Percentiles rank a stretch among this genome's conserved stretches.
Evolutionary conservation across 2,797 vertebrate genomes (phyloP).

Genomic region (Steatocranus sp.): DNA sequence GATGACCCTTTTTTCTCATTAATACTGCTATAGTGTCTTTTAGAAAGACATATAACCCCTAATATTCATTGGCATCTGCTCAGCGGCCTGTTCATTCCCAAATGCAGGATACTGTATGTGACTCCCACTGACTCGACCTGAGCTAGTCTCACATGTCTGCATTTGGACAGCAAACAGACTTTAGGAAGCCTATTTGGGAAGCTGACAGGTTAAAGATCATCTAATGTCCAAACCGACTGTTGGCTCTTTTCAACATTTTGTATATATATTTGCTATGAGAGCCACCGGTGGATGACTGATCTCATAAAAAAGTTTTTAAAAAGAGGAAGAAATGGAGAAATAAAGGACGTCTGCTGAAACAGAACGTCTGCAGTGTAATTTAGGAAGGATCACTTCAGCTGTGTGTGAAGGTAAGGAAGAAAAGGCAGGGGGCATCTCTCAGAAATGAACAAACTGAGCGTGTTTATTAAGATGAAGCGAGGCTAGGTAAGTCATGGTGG

Average conservation of each 20-base stretch:
- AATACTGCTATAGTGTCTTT: neutral
- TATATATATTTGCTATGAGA: neutral
- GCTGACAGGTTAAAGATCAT: neutral
- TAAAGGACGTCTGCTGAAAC: neutral
- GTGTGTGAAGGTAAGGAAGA: neutral
- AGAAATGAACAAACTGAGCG: neutral
- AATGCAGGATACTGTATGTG: neutral
- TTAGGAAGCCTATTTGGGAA: neutral
- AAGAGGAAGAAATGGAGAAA: neutral
- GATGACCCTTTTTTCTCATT: neutral
- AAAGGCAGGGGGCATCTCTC: neutral
- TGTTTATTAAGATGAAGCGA: neutral
- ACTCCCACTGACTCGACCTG: accelerated
- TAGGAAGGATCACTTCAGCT: neutral
- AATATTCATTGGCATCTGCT: neutral
- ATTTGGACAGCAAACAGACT: neutral
- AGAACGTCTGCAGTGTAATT: neutral
- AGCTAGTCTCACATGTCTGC: accelerated
- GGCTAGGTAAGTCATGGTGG: neutral
- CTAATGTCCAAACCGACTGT: neutral
- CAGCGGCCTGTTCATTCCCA: accelerated
- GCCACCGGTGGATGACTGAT: neutral
- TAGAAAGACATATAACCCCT: neutral
- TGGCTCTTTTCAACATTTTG: neutral
- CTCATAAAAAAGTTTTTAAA: neutral